Percentiles rank a stretch among this genome's conserved stretches.
Evolutionary conservation across 2,113 vertebrate species (phyloP).

Genomic region (Sceloporus tristichus): DNA sequence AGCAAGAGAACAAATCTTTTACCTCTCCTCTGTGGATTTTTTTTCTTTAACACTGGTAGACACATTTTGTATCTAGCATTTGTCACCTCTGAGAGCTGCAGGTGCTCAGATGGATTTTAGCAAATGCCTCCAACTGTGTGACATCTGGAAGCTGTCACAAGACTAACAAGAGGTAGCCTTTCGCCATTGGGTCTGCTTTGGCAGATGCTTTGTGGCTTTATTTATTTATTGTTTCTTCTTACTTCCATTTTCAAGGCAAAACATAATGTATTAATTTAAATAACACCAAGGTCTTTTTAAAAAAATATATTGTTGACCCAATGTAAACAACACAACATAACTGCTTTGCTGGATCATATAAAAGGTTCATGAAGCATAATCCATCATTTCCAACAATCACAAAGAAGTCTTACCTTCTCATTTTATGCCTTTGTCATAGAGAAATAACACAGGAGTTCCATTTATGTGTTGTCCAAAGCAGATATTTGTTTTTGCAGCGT

Average conservation of each 20-base stretch:
- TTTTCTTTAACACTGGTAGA: background rate
- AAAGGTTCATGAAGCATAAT: background rate
- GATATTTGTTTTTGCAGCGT: background rate
- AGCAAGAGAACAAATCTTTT: conserved; percentile 18
- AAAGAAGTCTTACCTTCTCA: background rate
- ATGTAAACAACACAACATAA: background rate
- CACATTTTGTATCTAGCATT: conserved; percentile 51
- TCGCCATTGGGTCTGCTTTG: conserved; percentile 56
- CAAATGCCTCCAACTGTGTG: conserved; percentile 67
- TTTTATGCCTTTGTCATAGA: background rate
- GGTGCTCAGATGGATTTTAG: conserved; percentile 64
- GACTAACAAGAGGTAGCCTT: conserved; percentile 63
- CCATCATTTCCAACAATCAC: background rate
- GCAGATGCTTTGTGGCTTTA: conserved; percentile 45
- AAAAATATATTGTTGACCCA: conserved; percentile 18
- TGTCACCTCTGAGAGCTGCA: conserved; percentile 45
- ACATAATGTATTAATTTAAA: conserved; percentile 43
- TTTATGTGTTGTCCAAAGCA: background rate
- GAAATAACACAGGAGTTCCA: background rate
- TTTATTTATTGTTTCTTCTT: background rate
- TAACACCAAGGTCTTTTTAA: conserved; percentile 49
- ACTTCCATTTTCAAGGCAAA: background rate
- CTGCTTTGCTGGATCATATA: background rate
- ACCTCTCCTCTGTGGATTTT: background rate
- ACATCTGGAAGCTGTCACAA: conserved; percentile 66